phyloP scores from a whole-genome alignment of 2,888 invertebrate species.

The Stenoptilia bipunctidactyla region DNA sequence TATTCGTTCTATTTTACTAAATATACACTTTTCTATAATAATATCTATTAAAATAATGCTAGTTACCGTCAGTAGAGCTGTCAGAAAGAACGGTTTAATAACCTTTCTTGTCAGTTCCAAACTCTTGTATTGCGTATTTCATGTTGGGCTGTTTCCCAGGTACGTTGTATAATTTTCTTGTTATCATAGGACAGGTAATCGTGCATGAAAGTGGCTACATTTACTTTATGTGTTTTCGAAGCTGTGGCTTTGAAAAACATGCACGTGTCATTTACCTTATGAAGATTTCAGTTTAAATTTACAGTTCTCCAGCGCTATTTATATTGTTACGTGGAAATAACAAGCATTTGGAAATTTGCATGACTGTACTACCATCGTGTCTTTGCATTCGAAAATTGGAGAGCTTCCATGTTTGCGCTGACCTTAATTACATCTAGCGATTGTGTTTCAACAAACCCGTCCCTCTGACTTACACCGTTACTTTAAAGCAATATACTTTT shows the following conservation, averaged over 20 bases:
- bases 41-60: no score
- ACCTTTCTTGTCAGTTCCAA: not conserved
- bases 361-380: not conserved
- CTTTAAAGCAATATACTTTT: not conserved
- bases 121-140: not conserved
- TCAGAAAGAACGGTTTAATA: not conserved
- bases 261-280: not conserved
- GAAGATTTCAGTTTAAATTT: not conserved
- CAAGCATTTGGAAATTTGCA: not conserved
- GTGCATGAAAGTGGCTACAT: not conserved
- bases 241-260: no score
- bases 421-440: not conserved
- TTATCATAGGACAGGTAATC: not conserved
- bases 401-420: not conserved
- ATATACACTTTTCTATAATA: no score
- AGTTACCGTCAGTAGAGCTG: no score
- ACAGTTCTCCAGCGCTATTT: not conserved
- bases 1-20: no score
- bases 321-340: not conserved
- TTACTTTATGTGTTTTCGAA: not conserved
- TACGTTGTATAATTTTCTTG: not conserved
- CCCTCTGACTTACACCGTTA: not conserved
- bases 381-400: not conserved
- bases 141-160: not conserved
- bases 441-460: not conserved